Base-by-base conservation (phyloP, 1,140 invertebrate species). In the Heliconius congener region DNA sequence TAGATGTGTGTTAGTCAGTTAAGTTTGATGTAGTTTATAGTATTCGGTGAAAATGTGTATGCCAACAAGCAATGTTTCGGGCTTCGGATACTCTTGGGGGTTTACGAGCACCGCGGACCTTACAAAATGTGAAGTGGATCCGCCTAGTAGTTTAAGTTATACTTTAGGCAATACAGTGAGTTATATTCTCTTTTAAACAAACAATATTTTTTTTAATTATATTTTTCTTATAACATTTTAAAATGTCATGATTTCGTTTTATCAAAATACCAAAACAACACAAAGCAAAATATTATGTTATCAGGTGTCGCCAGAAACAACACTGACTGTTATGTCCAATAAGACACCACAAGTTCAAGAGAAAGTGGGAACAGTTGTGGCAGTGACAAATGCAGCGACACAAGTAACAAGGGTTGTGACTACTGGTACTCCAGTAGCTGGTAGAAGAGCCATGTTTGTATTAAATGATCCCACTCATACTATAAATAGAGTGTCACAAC, bases 31-130 rank as follows among this genome's bases (percentile, higher is more conserved):
- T 90, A 84, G 86, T 87, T 82, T 78, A 82, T 80, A 72, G 76
- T 86, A 84, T 82, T 86, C 78, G 34, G 81, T 85, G 83, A 95
- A 93, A 89, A 95, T 95, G 94, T 95, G 94, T 93, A 95, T 95
- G 94, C 94, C 94, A 78, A 95, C 93, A 78, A 95, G 88, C 73
- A 95, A 94, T 90, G 94, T 95, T 71, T 91, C 94, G 82, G 93
- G 93, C 74, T 94, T 95, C 83, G 94, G 93, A 52, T 95, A 95
- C 84, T 93, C 93, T 75, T 95, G 94, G 94, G 94, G 94, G 73
- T 95, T 95, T 80, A 92, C 94, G 13, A 93, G 92, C 78, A 88
- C 92, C 9, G 93, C 93, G 37, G 94, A 95, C 79, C 93, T 94
- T 42, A 92, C 93, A 27, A 95, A 95, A 80, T 90, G 90, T 80